phyloP scores from a whole-genome alignment of 2,797 vertebrate species.

The Potorous gilbertii region DNA sequence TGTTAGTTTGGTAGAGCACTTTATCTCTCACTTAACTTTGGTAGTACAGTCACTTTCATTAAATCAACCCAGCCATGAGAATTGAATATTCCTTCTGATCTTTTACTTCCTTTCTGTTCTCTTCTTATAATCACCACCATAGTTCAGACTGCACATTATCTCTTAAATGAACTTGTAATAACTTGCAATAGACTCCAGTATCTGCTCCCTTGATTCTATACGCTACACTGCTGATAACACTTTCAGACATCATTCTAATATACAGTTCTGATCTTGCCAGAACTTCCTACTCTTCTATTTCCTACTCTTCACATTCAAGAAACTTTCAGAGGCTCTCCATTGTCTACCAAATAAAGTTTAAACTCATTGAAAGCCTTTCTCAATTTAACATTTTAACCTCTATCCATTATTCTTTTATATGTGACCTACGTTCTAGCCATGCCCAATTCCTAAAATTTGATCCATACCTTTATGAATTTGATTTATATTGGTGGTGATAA shows the following conservation, averaged over 20 bases:
- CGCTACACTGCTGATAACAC: neutral
- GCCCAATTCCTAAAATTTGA: neutral
- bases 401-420: neutral
- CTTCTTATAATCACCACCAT: neutral
- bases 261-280: neutral
- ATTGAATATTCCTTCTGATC: neutral
- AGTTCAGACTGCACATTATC: neutral
- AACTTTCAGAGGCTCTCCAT: neutral
- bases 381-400: neutral
- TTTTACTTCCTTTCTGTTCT: neutral
- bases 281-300: neutral
- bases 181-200: neutral
- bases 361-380: neutral
- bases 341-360: neutral
- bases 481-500: neutral
- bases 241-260: neutral
- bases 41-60: neutral
- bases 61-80: neutral
- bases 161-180: neutral
- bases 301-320: neutral
- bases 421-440: neutral
- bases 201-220: neutral
- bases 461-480: neutral
- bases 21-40: neutral
- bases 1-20: neutral